Conservation (phyloP, 2,888 invertebrate genomes). For the Heliconius cydno region DNA sequence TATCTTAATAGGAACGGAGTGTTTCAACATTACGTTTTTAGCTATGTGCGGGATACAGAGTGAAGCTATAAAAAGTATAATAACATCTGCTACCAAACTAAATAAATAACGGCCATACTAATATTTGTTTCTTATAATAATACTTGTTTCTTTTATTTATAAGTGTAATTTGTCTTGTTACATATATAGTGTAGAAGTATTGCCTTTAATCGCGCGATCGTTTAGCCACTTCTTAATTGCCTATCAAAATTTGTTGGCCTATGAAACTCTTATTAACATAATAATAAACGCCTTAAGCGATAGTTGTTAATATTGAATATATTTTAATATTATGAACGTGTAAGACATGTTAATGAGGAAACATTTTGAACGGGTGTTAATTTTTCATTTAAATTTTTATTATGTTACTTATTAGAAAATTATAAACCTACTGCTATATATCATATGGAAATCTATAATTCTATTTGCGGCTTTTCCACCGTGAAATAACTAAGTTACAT, state of each 20-base stretch:
- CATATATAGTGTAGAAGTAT: conserved; percentile 5
- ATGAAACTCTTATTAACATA: conserved; percentile 36
- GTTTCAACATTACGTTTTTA: no score
- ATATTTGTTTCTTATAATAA: conserved; percentile 1
- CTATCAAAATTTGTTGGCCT: conserved; percentile 41
- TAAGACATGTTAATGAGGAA: conserved; percentile 8
- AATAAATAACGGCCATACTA: conserved; percentile 8
- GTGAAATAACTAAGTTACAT: neutral
- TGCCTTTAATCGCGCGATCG: conserved; percentile 29
- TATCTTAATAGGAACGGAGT: no score
- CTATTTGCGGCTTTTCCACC: neutral
- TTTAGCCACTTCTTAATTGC: conserved; percentile 38
- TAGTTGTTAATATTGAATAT: conserved; percentile 20
- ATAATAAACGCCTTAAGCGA: conserved; percentile 30
- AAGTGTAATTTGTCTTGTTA: conserved; percentile 30
- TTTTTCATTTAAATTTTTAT: neutral
- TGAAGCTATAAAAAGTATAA: no score
- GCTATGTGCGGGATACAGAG: no score
- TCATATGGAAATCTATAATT: neutral
- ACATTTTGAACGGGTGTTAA: neutral
- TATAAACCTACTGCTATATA: neutral
- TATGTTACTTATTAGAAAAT: neutral
- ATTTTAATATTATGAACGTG: neutral
- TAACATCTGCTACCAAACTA: neutral
- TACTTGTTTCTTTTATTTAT: conserved; percentile 7